Evolutionary conservation across 2,797 vertebrate species (phyloP).

Genomic region (Cetoscarus ocellatus): DNA sequence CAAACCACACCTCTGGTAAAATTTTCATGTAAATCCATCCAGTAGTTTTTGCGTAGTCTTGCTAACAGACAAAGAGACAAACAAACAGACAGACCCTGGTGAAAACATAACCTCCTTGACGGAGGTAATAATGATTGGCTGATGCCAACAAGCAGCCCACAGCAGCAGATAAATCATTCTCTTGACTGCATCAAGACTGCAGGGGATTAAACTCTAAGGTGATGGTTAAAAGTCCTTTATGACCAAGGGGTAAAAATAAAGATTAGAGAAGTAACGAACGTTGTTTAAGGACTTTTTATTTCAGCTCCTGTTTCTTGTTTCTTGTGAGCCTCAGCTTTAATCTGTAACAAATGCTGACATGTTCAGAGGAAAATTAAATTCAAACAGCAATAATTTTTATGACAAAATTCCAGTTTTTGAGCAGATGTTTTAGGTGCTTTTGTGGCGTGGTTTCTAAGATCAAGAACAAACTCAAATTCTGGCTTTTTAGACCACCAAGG

Average conservation of each 20-base stretch:
- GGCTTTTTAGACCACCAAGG: neutral
- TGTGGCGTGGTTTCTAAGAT: neutral
- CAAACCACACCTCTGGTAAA: too few species aligned
- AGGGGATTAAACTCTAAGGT: neutral
- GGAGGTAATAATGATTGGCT: conserved; percentile 12
- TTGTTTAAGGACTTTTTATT: neutral
- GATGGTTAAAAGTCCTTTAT: neutral
- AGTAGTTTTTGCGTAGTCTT: too few species aligned
- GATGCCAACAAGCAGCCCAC: conserved; percentile 14
- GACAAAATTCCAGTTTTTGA: neutral
- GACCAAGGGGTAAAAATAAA: conserved; percentile 1
- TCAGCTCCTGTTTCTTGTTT: too few species aligned
- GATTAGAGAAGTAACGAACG: neutral
- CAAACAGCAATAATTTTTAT: neutral
- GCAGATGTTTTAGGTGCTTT: too few species aligned
- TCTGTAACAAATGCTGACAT: neutral
- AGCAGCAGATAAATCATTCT: conserved; percentile 10
- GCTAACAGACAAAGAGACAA: too few species aligned
- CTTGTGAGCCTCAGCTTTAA: too few species aligned
- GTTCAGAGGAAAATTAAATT: too few species aligned
- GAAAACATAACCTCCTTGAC: too few species aligned
- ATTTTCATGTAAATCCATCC: too few species aligned
- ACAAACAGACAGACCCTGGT: too few species aligned
- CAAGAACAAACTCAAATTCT: neutral
- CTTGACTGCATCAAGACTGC: neutral